Conservation (phyloP, 2,888 invertebrate genomes). For the Orthosia incerta region DNA sequence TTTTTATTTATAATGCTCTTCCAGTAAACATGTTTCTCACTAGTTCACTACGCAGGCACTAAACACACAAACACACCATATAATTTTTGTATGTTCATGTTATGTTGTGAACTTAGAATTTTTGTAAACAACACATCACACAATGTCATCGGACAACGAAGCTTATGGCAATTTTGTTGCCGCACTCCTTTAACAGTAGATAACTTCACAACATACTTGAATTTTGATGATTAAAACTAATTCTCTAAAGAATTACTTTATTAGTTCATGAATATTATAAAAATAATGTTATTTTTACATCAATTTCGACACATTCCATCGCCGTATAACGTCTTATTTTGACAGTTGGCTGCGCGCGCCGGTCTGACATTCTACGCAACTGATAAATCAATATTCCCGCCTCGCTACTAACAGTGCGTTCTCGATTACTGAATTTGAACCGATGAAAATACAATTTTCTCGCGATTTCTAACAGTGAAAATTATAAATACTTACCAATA, state of each 20-base stretch:
- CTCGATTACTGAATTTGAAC: constrained; percentile 48
- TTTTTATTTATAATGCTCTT: constrained; percentile 66
- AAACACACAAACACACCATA: constrained; percentile 36
- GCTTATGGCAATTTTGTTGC: constrained; percentile 29
- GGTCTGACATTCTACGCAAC: constrained; percentile 67
- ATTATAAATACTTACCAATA: background rate
- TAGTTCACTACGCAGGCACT: constrained; percentile 16
- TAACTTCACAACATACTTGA: constrained; percentile 22
- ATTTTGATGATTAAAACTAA: constrained; percentile 9
- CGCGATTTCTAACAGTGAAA: background rate
- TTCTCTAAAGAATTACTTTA: constrained; percentile 1
- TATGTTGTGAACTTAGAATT: constrained; percentile 24
- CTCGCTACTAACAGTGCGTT: constrained; percentile 58
- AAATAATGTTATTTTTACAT: constrained; percentile 34
- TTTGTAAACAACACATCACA: constrained; percentile 62
- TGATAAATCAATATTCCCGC: constrained; percentile 80
- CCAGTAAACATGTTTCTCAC: constrained; percentile 50
- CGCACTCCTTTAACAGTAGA: constrained; percentile 1
- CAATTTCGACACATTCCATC: constrained; percentile 44
- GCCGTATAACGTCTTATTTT: constrained; percentile 71
- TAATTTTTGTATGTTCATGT: constrained; percentile 12
- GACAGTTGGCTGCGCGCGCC: constrained; percentile 84
- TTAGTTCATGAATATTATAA: constrained; percentile 19
- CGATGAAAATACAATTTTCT: background rate
- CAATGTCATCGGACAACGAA: constrained; percentile 23